Base-by-base conservation (phyloP, 2,888 invertebrate genomes). In the Meandrusa payeni region DNA sequence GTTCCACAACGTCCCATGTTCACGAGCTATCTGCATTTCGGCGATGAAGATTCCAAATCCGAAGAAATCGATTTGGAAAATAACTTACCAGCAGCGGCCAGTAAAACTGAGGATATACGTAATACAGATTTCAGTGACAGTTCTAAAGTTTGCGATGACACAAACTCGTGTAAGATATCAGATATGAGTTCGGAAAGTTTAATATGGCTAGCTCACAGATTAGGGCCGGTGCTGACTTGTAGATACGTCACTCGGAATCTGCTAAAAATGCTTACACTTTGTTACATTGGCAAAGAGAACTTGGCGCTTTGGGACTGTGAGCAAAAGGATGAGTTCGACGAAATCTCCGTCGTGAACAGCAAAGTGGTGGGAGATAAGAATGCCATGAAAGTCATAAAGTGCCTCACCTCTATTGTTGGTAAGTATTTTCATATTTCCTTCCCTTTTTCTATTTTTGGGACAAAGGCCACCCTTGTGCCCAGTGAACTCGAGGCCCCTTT, bases 221-320 rank as follows among this genome's bases (percentile, higher is more conserved):
- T 99, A 9, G 99, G 99, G 0, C 98, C 99, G 0, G 96, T 98
- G 31, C 88, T 99, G 12, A 97, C 97, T 0, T 96, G 98, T 24
- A 92, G 95, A 55, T 94, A 96, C 81, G 89, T 99, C 15, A 95
- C 97, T 0, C 90, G 96, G 46, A 98, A 98, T 86, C 88, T 99
- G 51, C 87, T 99, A 5, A 92, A 97, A 64, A 97, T 99, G 95
- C 81, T 99, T 38, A 95, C 97, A 0, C 79, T 98, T 2, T 99
- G 98, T 76, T 99, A 97, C 70, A 93, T 96, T 11, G 96, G 95
- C 0, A 92, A 91, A 61, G 95, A 95, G 51, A 95, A 94, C 69
- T 80, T 95, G 15, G 76, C 89, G 26, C 82, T 89, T 0, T 71
- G 80, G 48, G 89, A 89, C 1, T 66, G 72, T 0, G 75, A 72